A percentile compares a stretch with the other conserved stretches of the same genome.
Conservation (phyloP, 2,797 vertebrate species). For the Philypnodon macrostomus region DNA sequence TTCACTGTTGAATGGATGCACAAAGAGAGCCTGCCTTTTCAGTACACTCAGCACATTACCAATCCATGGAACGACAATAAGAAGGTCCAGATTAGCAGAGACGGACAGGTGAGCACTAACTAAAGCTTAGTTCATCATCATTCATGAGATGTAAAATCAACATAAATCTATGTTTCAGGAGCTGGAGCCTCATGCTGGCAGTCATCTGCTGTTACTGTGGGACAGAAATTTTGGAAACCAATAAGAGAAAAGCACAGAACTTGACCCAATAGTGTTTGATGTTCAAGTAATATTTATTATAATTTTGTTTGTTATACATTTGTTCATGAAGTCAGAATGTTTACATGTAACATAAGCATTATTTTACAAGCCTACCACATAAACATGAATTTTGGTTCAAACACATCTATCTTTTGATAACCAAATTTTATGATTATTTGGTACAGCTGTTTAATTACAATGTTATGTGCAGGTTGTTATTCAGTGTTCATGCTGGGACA, state of each 20-base stretch:
- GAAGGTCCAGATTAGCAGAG: conserved; percentile 91
- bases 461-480: neutral
- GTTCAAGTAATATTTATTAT: too few relatives aligned
- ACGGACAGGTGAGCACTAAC: conserved; percentile 85
- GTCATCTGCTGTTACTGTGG: conserved; percentile 86
- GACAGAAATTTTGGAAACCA: conserved; percentile 64
- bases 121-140: neutral
- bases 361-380: neutral
- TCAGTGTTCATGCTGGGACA: conserved; percentile 1
- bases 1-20: conserved; percentile 90
- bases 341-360: neutral
- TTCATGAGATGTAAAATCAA: neutral
- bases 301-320: too few relatives aligned
- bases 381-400: neutral
- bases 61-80: conserved; percentile 94
- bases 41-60: conserved; percentile 82
- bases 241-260: conserved; percentile 2
- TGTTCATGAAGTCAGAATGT: neutral
- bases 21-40: conserved; percentile 86
- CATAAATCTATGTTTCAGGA: conserved; percentile 71
- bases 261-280: too few relatives aligned
- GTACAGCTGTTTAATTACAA: too few relatives aligned
- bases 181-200: conserved; percentile 85
- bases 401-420: too few relatives aligned
- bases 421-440: too few relatives aligned